Base-by-base conservation (phyloP, 2,113 vertebrate genomes). In the Rhombomys opimus region DNA sequence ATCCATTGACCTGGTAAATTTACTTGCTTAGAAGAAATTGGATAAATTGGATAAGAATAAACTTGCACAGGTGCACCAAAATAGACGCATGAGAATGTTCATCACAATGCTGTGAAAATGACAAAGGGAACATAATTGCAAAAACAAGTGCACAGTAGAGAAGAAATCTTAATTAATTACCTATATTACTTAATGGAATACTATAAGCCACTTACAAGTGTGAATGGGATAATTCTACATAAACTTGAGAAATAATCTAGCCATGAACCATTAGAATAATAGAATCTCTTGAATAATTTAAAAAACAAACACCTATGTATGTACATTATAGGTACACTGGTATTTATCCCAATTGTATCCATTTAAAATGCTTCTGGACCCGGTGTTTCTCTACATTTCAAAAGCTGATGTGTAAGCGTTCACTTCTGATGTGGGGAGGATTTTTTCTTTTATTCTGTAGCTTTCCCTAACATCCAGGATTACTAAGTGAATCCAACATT, bases 81-180 rank as follows among this genome's bases (percentile, higher is more conserved):
- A 76, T 41, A 94, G n/a, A 61, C 50, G 22, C 68, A 13, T 35
- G 23, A 54, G 32, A 75, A 25, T 76, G 3, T 67, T 86, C 46
- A 52, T 67, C 61, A 17, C 23, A 15, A 22, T 86, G 13, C n/a
- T 88, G 12, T 41, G 85, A 70, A 93, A 92, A 95, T 73, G 75
- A 23, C 27, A 96, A 84, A 92, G 87, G 61, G 82, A 82, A 95
- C 89, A 86, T 5, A 35, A 46, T 82, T 89, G 30, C 35, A 92
- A 89, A 82, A 87, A 32, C 59, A 82, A 89, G 90, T 75, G 63
- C 27, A 65, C 7, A 96, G 30, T 13, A 78, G 73, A 90, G 46
- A 7, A 57, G 18, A 70, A 89, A 75, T 7, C 41, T 72, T 76
- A 76, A 17, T 89, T 65, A 80, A 82, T 73, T 30, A 9, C 41